These are phyloP conservation scores for Sula dactylatra DNA, from an alignment of 2,113 vertebrate species.

Conservation along the genomic window DNA sequence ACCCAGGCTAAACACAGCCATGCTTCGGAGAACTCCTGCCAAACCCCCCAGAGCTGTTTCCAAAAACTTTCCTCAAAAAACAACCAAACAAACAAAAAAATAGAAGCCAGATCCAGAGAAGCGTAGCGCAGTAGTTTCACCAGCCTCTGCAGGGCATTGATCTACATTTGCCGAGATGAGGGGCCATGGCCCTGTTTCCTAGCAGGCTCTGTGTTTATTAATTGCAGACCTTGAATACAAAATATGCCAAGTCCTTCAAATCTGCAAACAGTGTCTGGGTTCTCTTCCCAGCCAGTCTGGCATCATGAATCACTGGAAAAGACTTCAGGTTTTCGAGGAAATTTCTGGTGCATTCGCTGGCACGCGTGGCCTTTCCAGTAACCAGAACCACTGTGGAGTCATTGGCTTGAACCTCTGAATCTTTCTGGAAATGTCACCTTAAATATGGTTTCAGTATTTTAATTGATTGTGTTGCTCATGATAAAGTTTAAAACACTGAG, in stretches of 20 bases:
- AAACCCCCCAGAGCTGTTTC: not conserved
- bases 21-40: not conserved
- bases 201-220: not conserved
- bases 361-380: not conserved
- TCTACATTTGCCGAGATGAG: not conserved
- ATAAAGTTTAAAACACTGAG: not conserved
- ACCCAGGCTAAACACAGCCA: not conserved
- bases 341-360: not conserved
- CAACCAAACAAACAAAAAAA: no score
- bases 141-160: not conserved
- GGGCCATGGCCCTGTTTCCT: not conserved
- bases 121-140: accelerated
- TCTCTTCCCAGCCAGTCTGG: not conserved
- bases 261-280: not conserved
- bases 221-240: not conserved
- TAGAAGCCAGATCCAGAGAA: not conserved
- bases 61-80: not conserved
- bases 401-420: not conserved
- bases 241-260: not conserved
- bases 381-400: not conserved
- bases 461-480: not conserved
- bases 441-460: not conserved
- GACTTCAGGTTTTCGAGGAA: not conserved
- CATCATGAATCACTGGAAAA: not conserved
- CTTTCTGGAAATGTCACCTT: not conserved